These are phyloP conservation scores for Rafetus swinhoei DNA, from an alignment of 2,113 vertebrate genomes.

Conservation along the genomic window DNA sequence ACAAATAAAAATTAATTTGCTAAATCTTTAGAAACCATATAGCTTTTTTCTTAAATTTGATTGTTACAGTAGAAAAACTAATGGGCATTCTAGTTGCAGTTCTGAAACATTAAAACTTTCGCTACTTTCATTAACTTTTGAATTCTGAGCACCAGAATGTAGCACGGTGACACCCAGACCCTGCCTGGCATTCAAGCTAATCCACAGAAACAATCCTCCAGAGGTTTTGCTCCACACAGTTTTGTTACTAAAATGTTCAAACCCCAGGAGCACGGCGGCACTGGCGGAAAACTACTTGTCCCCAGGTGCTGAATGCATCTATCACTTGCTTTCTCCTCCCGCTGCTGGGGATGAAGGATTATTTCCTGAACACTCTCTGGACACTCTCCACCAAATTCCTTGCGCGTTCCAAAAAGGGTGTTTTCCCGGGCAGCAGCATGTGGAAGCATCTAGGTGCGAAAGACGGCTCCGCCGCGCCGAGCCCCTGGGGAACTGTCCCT, in stretches of 20 bases:
- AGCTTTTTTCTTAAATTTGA: conserved; percentile 17
- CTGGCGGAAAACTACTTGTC: not conserved
- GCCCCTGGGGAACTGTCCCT: not conserved
- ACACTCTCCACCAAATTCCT: not conserved
- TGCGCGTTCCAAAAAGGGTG: not conserved
- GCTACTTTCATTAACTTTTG: not conserved
- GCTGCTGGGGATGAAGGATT: not conserved
- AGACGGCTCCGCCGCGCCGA: not conserved
- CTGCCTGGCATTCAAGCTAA: not conserved
- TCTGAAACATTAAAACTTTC: not conserved
- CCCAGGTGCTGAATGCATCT: not conserved
- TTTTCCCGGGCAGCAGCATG: not conserved
- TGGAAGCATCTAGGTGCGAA: not conserved
- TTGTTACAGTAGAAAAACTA: not conserved
- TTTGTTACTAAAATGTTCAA: not conserved
- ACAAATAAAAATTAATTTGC: not conserved
- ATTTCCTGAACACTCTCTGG: conserved; percentile 1
- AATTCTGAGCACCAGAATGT: not conserved
- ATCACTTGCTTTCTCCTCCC: not conserved
- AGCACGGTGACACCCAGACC: not conserved
- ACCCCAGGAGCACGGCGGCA: not conserved
- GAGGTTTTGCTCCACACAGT: not conserved
- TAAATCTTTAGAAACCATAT: not conserved
- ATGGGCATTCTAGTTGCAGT: not conserved
- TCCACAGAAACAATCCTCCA: not conserved